Evolutionary conservation across 2,888 invertebrate genomes (phyloP).

Genomic region (Smittia sp.): DNA sequence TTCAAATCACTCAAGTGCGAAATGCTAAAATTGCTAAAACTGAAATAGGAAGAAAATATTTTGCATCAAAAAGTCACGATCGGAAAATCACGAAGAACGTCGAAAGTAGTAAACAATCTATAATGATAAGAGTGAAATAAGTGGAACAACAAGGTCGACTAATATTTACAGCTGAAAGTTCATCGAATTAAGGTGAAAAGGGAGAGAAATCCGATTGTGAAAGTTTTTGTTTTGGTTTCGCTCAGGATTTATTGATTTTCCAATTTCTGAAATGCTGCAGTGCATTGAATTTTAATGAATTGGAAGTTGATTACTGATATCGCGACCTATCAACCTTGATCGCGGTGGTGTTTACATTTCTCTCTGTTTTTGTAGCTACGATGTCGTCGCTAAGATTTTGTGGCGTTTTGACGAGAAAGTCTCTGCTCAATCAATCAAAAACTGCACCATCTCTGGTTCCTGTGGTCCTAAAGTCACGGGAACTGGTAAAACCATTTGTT

Average conservation of each 20-base stretch:
- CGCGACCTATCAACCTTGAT: neutral
- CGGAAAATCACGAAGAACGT: too few species aligned
- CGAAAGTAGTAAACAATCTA: too few species aligned
- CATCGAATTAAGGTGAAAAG: neutral
- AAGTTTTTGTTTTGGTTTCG: neutral
- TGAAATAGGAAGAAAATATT: too few species aligned
- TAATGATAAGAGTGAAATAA: too few species aligned
- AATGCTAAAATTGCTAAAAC: too few species aligned
- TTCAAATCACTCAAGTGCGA: too few species aligned
- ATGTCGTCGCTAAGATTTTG: constrained; percentile 30
- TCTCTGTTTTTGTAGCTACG: neutral
- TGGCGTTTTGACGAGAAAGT: neutral
- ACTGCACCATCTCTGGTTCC: neutral
- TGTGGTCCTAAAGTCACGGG: neutral
- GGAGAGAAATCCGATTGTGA: neutral
- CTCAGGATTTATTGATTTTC: neutral
- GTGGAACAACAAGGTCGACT: too few species aligned
- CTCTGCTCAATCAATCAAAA: neutral
- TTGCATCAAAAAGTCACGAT: too few species aligned
- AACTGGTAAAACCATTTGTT: neutral
- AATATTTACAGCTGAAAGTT: too few species aligned
- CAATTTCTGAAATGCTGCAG: neutral
- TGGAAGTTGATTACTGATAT: neutral
- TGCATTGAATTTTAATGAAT: neutral
- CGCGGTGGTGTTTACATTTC: neutral